Evolutionary conservation across 2,113 vertebrate genomes (phyloP), one percentile per base, ranked within the genome.

Genomic region (Pyxicephalus adspersus): DNA sequence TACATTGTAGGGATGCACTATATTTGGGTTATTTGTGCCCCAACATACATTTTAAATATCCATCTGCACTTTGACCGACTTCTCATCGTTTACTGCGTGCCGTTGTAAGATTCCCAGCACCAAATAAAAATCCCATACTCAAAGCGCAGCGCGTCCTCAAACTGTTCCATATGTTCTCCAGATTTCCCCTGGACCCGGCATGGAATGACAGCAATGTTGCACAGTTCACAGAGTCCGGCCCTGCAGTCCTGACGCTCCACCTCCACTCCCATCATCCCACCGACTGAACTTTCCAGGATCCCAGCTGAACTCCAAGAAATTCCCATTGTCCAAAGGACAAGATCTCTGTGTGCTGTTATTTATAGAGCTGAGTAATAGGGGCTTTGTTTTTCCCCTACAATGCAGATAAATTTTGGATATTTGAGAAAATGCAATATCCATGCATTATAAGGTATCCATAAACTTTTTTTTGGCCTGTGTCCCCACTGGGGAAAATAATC

Each of bases 121-220:
- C 19, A 76, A 11, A 61, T 58, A 76, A 19, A 76, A 63, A 38
- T 19, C 31, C 34, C 15, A 18, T 51, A 38, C 25, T 38, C 18
- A 23, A 38, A 60, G 29, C 34, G 15, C 17, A 76, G 58, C 7
- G 20, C 18, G n/a, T 22, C 17, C 58, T 26, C 73, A 76, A 45
- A 34, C 11, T 26, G 22, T 76, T 26, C 73, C 73, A 76, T 76
- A 31, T 76, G 73, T 68, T 68, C 45, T 22, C 64, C 18, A 34
- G 31, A 65, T 34, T 19, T 29, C 57, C 57, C 57, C 29, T 2
- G 58, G 6, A 61, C n/a, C 58, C 22, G 25, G 23, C 25, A 61
- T 22, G 25, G n/a, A 22, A 61, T 61, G 58, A 26, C 58, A 23
- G 22, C 25, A 26, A 26, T 22, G 23, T 61, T 25, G 13, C 18